Evolutionary conservation across 2,113 vertebrate species (phyloP).

Genomic region (Silurus asotus): DNA sequence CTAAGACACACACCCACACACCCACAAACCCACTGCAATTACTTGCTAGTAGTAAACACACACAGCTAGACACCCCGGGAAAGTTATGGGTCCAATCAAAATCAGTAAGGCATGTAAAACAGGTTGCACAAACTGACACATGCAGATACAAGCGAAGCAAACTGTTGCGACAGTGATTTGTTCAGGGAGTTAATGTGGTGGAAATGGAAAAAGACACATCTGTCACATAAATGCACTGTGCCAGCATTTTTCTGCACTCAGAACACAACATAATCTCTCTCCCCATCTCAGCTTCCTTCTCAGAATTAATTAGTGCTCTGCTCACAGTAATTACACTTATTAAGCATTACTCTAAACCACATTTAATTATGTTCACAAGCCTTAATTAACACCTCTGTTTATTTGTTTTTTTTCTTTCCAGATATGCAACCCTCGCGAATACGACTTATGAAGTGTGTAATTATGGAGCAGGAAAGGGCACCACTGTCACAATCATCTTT

Average conservation of each 20-base stretch:
- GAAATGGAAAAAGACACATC: conserved; percentile 33
- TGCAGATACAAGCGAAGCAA: conserved; percentile 18
- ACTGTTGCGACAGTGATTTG: conserved; percentile 47
- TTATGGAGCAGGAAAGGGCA: conserved; percentile 10
- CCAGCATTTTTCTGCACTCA: neutral
- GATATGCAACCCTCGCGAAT: conserved; percentile 32
- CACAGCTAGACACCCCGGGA: conserved; percentile 9
- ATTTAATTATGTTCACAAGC: conserved; percentile 59
- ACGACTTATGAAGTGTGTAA: neutral
- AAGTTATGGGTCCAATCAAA: conserved; percentile 24
- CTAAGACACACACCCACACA: conserved; percentile 39
- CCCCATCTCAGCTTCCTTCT: neutral
- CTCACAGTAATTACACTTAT: conserved; percentile 65
- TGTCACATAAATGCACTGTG: conserved; percentile 11
- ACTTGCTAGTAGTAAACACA: neutral
- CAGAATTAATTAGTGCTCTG: conserved; percentile 68
- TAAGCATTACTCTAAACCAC: conserved; percentile 56
- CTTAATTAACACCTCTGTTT: conserved; percentile 62
- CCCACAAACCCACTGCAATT: conserved; percentile 26
- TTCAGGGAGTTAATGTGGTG: conserved; percentile 33
- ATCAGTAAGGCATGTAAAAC: conserved; percentile 26
- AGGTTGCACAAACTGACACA: conserved; percentile 38
- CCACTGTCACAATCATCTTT: neutral
- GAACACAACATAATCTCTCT: conserved; percentile 2
- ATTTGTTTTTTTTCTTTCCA: conserved; percentile 48